Conservation (phyloP, 2,888 invertebrate genomes). For the Dendrolimus pini region DNA sequence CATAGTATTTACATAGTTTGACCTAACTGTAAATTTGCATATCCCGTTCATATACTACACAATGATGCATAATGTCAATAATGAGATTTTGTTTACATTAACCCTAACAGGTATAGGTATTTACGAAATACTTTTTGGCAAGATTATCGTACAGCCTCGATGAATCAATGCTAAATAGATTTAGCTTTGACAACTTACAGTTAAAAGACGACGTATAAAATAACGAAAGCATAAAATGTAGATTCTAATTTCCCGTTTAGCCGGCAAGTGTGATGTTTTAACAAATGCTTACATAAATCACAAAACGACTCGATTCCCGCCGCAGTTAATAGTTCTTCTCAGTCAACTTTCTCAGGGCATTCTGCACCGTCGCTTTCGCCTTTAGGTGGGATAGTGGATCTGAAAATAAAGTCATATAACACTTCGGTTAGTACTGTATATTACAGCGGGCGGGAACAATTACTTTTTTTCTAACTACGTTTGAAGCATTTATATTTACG, state of each 20-base stretch:
- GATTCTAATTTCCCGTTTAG: constrained; percentile 17
- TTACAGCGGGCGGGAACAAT: too few species aligned
- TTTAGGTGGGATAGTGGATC: constrained; percentile 73
- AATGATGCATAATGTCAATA: constrained; percentile 14
- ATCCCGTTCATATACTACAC: background rate
- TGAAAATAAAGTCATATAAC: constrained; percentile 40
- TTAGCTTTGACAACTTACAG: constrained; percentile 10
- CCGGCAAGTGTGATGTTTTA: constrained; percentile 30
- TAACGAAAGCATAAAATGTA: constrained; percentile 26
- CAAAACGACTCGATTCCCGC: constrained; percentile 37
- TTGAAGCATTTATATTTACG: too few species aligned
- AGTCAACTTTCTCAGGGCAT: constrained; percentile 73
- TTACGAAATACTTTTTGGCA: constrained; percentile 39
- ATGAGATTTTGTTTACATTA: constrained; percentile 29
- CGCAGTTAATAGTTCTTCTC: constrained; percentile 59
- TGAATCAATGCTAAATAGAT: constrained; percentile 22
- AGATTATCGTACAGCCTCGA: constrained; percentile 42
- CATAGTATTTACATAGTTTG: too few species aligned
- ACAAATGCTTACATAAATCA: constrained; percentile 59
- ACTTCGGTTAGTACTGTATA: background rate
- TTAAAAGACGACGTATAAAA: constrained; percentile 5
- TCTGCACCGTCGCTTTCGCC: constrained; percentile 75
- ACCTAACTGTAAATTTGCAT: background rate
- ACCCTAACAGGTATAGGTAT: constrained; percentile 5
- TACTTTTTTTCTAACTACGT: too few species aligned